phyloP scores from a whole-genome alignment of 2,888 invertebrate species.

The Linnaemya vulpina region DNA sequence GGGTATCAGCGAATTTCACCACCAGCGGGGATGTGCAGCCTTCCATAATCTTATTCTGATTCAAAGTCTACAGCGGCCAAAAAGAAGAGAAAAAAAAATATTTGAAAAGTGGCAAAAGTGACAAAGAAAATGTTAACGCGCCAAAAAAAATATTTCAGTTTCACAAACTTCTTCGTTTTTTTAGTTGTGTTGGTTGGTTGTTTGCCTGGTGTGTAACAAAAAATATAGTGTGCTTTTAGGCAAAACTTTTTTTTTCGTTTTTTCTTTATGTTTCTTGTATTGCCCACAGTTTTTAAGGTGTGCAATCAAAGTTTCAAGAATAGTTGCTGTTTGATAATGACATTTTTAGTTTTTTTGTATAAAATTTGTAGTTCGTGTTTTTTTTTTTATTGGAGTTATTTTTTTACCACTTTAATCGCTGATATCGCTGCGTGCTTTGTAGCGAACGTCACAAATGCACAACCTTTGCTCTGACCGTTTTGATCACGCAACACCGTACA shows the following conservation, averaged over 20 bases:
- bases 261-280: not conserved
- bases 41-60: conserved; percentile 99
- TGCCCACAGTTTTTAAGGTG: conserved; percentile 43
- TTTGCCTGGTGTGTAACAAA: conserved; percentile 24
- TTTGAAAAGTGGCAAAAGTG: conserved; percentile 14
- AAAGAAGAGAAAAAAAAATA: not conserved
- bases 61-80: conserved; percentile 86
- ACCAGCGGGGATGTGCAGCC: conserved; percentile 99
- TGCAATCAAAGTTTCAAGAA: conserved; percentile 30
- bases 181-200: not conserved
- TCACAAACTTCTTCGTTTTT: not conserved
- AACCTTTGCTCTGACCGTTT: conserved; percentile 98
- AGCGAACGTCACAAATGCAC: conserved; percentile 99
- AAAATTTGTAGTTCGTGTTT: not conserved
- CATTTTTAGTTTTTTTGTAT: not conserved
- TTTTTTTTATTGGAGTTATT: not conserved
- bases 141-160: conserved; percentile 43
- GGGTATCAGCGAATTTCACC: conserved; percentile 99
- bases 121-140: conserved; percentile 10
- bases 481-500: conserved; percentile 98
- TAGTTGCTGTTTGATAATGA: not conserved
- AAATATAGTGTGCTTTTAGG: conserved; percentile 52
- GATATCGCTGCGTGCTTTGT: conserved; percentile 98
- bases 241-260: conserved; percentile 50
- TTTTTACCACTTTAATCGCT: conserved; percentile 92